These are phyloP conservation scores for Talpa occidentalis DNA, from an alignment of 2,113 vertebrate genomes.

Conservation along the genomic window DNA sequence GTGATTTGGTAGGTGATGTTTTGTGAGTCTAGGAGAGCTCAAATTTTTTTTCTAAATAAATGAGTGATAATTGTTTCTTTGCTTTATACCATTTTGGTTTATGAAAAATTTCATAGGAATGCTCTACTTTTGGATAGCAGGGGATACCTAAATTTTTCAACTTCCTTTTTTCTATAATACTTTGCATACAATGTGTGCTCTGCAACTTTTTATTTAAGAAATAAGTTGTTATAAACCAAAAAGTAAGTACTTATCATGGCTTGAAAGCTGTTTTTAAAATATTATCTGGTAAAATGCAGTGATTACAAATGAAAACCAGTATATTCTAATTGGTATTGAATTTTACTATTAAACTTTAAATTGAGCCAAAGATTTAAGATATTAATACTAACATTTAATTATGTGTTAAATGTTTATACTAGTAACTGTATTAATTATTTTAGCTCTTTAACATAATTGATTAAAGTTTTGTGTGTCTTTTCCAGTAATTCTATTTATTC, in stretches of 20 bases:
- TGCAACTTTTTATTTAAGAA: background rate
- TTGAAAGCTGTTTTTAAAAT: background rate
- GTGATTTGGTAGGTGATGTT: background rate
- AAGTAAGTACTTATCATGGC: background rate
- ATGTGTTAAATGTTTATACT: conserved; percentile 4
- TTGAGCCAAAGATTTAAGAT: conserved; percentile 19
- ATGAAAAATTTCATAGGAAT: background rate
- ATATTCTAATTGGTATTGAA: background rate
- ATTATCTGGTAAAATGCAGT: background rate
- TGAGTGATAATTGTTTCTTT: background rate
- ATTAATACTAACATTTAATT: conserved; percentile 30
- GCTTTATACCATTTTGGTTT: background rate
- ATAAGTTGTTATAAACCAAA: background rate
- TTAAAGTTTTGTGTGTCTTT: conserved; percentile 11
- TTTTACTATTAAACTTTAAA: background rate
- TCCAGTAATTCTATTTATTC: conserved; percentile 43
- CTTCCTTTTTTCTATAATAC: background rate
- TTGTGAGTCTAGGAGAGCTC: background rate
- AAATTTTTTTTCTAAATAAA: background rate
- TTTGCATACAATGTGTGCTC: background rate
- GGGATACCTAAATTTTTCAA: background rate
- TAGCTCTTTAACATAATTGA: conserved; percentile 37
- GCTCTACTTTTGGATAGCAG: background rate
- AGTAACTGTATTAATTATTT: conserved; percentile 27
- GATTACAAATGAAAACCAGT: conserved; percentile 30